Conservation (phyloP, 1,140 invertebrate species). For the Polypedilum pembai region DNA sequence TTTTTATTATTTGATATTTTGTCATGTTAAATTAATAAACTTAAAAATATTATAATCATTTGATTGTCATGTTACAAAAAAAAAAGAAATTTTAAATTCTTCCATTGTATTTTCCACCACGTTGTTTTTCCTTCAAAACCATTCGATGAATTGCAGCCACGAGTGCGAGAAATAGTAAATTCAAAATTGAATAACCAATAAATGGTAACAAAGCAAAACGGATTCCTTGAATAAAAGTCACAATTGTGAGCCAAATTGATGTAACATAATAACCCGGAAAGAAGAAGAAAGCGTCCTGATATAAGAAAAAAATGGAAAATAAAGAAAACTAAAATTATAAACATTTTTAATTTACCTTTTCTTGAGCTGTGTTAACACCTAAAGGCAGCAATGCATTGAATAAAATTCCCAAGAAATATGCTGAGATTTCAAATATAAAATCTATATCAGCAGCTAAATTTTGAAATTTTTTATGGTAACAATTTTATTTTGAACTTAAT, state of each 20-base stretch:
- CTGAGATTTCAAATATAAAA: neutral
- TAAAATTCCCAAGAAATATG: neutral
- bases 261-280: neutral
- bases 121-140: neutral
- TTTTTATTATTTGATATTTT: no score
- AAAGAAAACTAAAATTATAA: no score
- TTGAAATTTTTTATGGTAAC: neutral
- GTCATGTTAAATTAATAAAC: no score
- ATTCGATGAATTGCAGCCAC: neutral
- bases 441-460: neutral
- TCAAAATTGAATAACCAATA: neutral
- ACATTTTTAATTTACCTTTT: neutral
- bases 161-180: neutral
- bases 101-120: neutral
- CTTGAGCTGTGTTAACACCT: slow-evolving; percentile 3
- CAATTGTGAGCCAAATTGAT: neutral
- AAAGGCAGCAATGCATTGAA: neutral
- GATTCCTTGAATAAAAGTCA: neutral
- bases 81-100: neutral
- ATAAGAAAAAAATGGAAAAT: no score
- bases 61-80: no score
- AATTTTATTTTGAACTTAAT: neutral
- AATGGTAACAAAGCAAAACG: neutral
- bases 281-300: neutral
- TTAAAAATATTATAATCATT: no score